Base-by-base conservation (phyloP, 2,797 vertebrate genomes). In the Acrocephalus scirpaceus region DNA sequence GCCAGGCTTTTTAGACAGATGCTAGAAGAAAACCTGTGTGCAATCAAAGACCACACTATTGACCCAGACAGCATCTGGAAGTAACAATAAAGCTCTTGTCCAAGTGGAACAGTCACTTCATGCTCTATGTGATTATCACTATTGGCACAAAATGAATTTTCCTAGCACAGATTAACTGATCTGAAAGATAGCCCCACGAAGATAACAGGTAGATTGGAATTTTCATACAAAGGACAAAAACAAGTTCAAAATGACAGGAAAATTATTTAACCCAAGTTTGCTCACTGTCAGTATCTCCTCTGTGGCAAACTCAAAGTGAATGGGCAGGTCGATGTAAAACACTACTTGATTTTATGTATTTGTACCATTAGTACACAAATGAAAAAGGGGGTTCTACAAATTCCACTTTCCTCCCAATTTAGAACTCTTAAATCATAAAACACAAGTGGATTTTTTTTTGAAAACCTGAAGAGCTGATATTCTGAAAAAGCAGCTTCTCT, bases 401-500 rank as follows among this genome's bases (percentile, higher is more conserved):
- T 62, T 81, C 8, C 45, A 54, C 47, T 88, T 83, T 65, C 13
- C 29, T 95, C 16, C 3, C 57, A 60, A 57, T 82, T 88, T 40
- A 78, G 65, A 74, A 75, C 32, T 75, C 76, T 90, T 82, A 88
- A 92, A 93, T 83, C 47, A 75, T 56, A 45, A 79, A 93, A 86
- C 21, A 82, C 64, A 81, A 95, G 54, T 40, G n/a, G n/a, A 86
- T 88, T 84, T 88, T 51, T 87, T 94, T 62, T 60, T 78, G 51
- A 92, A 93, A 91, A 92, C 30, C 30, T 17, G 2, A 91, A 54
- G 56, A 93, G 76, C 3, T 88, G 83, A 57, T 90, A 86, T 90
- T 93, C 76, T 92, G 88, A 90, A 97, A 96, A 94, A 90, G 90
- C 77, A 96, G 90, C 86, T 96, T 96, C 94, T 88, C 85, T 67